Base-by-base conservation (phyloP, 2,888 invertebrate genomes). In the Noctua pronuba region DNA sequence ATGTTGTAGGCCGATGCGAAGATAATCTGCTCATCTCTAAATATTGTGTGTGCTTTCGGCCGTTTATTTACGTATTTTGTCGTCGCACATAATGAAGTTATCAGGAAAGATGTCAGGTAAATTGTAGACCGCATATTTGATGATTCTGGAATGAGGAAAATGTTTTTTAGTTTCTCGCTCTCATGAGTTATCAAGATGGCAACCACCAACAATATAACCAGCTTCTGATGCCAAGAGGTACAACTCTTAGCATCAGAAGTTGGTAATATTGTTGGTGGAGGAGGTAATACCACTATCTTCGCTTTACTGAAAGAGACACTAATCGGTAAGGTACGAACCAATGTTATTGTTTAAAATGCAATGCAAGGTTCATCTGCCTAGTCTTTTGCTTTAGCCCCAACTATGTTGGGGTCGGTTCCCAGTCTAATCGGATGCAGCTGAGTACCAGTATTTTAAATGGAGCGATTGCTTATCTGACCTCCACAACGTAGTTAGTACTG, bases 1-100 rank as follows among this genome's bases (percentile, higher is more conserved):
- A 95, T 95, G 75, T 94, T 94, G 75, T 90, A 91, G 6, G 85
- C 80, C 0, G 95, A 94, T 0, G 92, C 89, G 87, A 95, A 95
- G 67, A 95, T 93, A 0, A 94, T 88, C 46, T 94, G 94, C 1
- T 95, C 93, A 0, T 91, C 89, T 76, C 85, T 89, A 75, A 95
- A 95, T 75, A 94, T 88, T 7, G 90, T 80, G 0, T 67, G 67
- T 21, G 64, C 75, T 7, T 66, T 58, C n/a, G 44, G 52, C 0
- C 2, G n/a, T 2, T 52, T 49, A 24, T 66, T 70, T 24, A 62
- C 60, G 21, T 38, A 68, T 31, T 73, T 77, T 16, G 65, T 38
- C 0, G 80, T 73, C 0, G 80, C 46, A 35, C 76, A 83, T 4
- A 80, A 1, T 7, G 65, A 65, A 31, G 83, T 75, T 75, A 85